Conservation (phyloP, 2,113 vertebrate genomes). For the Nycticorax nycticorax region DNA sequence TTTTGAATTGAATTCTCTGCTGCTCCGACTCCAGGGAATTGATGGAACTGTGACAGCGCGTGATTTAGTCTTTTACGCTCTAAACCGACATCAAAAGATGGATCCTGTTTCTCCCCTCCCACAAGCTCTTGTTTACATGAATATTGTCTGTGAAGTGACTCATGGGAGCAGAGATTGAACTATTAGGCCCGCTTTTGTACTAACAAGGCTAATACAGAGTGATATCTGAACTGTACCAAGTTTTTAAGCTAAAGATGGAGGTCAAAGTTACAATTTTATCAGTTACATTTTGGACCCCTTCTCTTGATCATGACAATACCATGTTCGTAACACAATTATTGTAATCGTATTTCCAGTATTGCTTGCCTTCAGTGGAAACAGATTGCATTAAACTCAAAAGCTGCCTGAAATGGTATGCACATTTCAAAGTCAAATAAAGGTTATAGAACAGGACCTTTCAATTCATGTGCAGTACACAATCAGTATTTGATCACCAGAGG, state of each 20-base stretch:
- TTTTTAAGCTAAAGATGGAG: slow-evolving; percentile 58
- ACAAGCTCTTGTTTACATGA: slow-evolving; percentile 20
- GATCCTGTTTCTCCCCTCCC: slow-evolving; percentile 35
- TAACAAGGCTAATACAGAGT: slow-evolving; percentile 47
- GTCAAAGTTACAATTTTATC: slow-evolving; percentile 71
- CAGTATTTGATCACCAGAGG: not conserved
- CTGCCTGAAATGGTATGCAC: slow-evolving; percentile 3
- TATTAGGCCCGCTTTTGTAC: slow-evolving; percentile 4
- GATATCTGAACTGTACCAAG: slow-evolving; percentile 50
- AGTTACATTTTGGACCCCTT: slow-evolving; percentile 67
- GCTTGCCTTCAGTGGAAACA: slow-evolving; percentile 71
- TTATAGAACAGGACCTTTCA: slow-evolving; percentile 18
- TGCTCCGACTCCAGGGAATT: not conserved
- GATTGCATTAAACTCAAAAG: slow-evolving; percentile 39
- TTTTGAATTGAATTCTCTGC: not conserved
- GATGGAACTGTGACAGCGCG: not conserved
- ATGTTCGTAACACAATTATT: slow-evolving; percentile 54
- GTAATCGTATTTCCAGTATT: slow-evolving; percentile 56
- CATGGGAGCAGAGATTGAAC: not conserved
- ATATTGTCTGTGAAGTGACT: slow-evolving; percentile 26
- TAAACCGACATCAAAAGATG: not conserved
- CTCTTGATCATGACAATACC: slow-evolving; percentile 54
- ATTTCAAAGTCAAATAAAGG: slow-evolving; percentile 61
- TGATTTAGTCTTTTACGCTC: not conserved
- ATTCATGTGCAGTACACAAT: not conserved